Conservation (phyloP, 2,888 invertebrate species). For the Hyles lineata region DNA sequence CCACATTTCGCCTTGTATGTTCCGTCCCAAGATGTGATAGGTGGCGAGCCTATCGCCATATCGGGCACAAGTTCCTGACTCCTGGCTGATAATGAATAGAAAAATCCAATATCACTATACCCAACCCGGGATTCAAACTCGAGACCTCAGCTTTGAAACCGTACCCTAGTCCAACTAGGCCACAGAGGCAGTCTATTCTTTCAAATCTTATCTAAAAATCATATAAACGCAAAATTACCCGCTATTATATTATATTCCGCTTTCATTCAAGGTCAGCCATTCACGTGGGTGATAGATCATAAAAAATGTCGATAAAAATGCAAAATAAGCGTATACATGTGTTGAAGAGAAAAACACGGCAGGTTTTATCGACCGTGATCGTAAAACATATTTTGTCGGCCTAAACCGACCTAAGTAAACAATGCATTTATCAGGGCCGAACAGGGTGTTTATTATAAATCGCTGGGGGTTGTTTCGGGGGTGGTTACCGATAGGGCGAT, state of each 20-base stretch:
- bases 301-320: conserved; percentile 9
- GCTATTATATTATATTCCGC: too few species aligned
- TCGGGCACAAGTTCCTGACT: too few species aligned
- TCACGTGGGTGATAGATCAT: background rate
- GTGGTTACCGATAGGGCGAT: background rate
- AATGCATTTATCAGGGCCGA: conserved; percentile 37
- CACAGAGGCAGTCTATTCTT: background rate
- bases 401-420: conserved; percentile 44
- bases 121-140: too few species aligned
- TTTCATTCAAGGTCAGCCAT: conserved; percentile 1
- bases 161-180: too few species aligned
- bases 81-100: too few species aligned
- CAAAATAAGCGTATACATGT: conserved; percentile 4
- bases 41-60: too few species aligned
- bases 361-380: background rate
- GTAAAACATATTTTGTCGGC: conserved; percentile 34
- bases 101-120: too few species aligned
- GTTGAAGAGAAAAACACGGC: background rate
- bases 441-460: conserved; percentile 29
- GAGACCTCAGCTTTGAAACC: too few species aligned
- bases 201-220: background rate
- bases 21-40: too few species aligned
- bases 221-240: too few species aligned
- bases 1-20: too few species aligned
- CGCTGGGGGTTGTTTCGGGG: background rate